A percentile compares a stretch with the other conserved stretches of the same genome.
phyloP scores from a whole-genome alignment of 2,888 invertebrate genomes.

The Athripsodes cinereus region DNA sequence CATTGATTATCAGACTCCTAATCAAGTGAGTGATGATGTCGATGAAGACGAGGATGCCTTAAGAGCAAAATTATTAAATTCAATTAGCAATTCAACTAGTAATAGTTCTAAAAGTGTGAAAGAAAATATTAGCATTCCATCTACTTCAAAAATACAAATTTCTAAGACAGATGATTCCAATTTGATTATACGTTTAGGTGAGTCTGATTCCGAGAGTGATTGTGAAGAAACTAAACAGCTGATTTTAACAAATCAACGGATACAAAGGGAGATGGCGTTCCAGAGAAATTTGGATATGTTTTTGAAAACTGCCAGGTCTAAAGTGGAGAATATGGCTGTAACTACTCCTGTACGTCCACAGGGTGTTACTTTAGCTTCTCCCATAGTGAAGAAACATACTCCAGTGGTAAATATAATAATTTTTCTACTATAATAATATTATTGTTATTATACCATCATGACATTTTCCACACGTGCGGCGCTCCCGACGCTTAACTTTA shows the following conservation, averaged over 20 bases:
- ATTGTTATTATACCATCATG: no score
- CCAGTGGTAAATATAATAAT: slow-evolving; percentile 38
- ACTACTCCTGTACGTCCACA: background rate
- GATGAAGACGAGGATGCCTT: slow-evolving; percentile 56
- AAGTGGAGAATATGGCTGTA: slow-evolving; percentile 7
- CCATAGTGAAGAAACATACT: slow-evolving; percentile 35
- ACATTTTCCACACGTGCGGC: no score
- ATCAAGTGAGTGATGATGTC: slow-evolving; percentile 33
- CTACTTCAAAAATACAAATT: background rate
- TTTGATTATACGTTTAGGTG: slow-evolving; percentile 43
- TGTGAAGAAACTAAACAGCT: slow-evolving; percentile 48
- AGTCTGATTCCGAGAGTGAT: slow-evolving; percentile 48
- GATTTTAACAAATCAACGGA: slow-evolving; percentile 47
- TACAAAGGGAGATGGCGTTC: slow-evolving; percentile 43
- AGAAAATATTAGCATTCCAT: slow-evolving; percentile 9
- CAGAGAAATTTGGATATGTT: slow-evolving; percentile 44
- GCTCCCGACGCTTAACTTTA: no score
- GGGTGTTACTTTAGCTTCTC: background rate
- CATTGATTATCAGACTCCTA: background rate
- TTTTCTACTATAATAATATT: background rate
- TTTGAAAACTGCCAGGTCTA: slow-evolving; percentile 40
- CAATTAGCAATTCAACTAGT: slow-evolving; percentile 42
- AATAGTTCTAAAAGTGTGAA: slow-evolving; percentile 43
- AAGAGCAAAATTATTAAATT: slow-evolving; percentile 53
- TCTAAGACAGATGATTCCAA: slow-evolving; percentile 23